These are phyloP conservation scores for Acleris holmiana DNA, from an alignment of 2,888 invertebrate genomes.

Conservation along the genomic window DNA sequence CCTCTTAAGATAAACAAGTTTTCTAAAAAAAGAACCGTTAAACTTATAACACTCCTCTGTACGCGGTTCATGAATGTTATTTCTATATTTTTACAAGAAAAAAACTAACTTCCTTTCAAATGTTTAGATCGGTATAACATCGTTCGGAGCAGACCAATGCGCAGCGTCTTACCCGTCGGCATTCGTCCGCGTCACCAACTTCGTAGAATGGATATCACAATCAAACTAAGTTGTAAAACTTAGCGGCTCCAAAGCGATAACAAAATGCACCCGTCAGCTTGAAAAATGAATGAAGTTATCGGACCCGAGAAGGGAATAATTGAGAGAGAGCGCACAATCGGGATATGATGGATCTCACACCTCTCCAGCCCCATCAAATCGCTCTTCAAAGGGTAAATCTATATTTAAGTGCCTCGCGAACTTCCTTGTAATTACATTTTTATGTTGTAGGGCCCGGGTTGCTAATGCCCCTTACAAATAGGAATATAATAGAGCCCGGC, in stretches of 20 bases:
- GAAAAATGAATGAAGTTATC: constrained; percentile 79
- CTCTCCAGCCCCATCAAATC: constrained; percentile 70
- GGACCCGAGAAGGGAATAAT: constrained; percentile 70
- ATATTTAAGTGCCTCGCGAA: constrained; percentile 76
- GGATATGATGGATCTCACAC: constrained; percentile 81
- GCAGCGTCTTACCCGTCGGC: constrained; percentile 53
- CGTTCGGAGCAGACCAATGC: constrained; percentile 49
- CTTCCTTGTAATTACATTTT: constrained; percentile 81
- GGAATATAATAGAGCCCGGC: constrained; percentile 69
- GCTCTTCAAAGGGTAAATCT: constrained; percentile 81
- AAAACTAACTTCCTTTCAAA: constrained; percentile 25
- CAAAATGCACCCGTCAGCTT: constrained; percentile 50
- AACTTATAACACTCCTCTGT: too few species aligned
- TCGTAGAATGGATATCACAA: constrained; percentile 50
- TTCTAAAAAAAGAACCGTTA: too few species aligned
- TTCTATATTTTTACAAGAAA: too few species aligned
- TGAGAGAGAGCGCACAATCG: constrained; percentile 69
- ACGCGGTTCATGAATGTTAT: too few species aligned
- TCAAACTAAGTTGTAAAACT: constrained; percentile 26
- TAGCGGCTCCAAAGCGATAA: constrained; percentile 37
- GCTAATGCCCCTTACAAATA: constrained; percentile 75
- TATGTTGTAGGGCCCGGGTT: constrained; percentile 65
- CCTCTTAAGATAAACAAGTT: too few species aligned
- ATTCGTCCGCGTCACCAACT: constrained; percentile 57
- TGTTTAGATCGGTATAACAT: constrained; percentile 63